These are phyloP conservation scores for Cerceris ruficornis DNA, from an alignment of 2,888 invertebrate species.

Conservation along the genomic window DNA sequence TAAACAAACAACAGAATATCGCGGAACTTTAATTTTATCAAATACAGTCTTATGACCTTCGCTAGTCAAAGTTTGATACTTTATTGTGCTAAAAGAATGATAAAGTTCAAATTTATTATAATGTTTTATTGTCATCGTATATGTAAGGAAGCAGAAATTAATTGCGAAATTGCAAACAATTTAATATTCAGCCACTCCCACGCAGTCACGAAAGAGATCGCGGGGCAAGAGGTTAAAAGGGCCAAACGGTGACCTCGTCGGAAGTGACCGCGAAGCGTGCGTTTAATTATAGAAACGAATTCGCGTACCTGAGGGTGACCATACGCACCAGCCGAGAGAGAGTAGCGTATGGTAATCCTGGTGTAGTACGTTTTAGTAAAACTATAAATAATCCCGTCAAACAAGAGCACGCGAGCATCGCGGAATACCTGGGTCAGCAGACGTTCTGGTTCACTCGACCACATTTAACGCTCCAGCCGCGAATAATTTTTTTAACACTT, in stretches of 20 bases:
- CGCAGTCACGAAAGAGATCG: constrained; percentile 10
- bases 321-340: constrained; percentile 39
- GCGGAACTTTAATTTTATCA: too few species aligned
- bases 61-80: too few species aligned
- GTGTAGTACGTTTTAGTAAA: constrained; percentile 65
- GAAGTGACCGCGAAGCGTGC: constrained; percentile 37
- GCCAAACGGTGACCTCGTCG: constrained; percentile 42
- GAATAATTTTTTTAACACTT: constrained; percentile 2
- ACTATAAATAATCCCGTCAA: constrained; percentile 67
- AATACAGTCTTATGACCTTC: too few species aligned
- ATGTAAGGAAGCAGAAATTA: not conserved
- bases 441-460: constrained; percentile 53
- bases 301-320: constrained; percentile 54
- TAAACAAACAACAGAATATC: too few species aligned
- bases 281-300: constrained; percentile 67
- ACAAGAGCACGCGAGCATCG: constrained; percentile 43
- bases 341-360: constrained; percentile 60
- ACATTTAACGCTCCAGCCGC: constrained; percentile 14
- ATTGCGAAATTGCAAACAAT: not conserved
- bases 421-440: constrained; percentile 61
- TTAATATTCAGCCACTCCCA: not conserved
- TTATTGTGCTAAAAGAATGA: too few species aligned
- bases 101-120: too few species aligned
- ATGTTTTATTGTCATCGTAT: too few species aligned
- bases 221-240: constrained; percentile 18